Base-by-base conservation (phyloP, 1,140 invertebrate genomes). In the Psix sp. region DNA sequence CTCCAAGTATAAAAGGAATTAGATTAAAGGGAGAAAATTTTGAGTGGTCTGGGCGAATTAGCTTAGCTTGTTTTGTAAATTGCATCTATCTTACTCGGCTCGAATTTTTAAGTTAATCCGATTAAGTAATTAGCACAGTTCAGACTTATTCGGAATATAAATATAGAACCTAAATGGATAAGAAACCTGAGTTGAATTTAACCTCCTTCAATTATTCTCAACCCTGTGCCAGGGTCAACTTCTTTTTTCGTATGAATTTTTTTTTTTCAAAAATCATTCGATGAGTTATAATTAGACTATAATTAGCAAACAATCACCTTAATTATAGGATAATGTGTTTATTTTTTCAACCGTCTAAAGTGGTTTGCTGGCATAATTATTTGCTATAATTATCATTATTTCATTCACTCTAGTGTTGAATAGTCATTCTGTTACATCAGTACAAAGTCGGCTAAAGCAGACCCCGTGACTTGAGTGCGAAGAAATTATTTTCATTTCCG, bases 401-500 rank as follows among this genome's bases (percentile, higher is more conserved):
- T 24, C 21, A 24, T 4, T 7, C 3, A 24, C 21, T 24, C n/a
- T n/a, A n/a, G n/a, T n/a, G n/a, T n/a, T n/a, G n/a, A n/a, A n/a
- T n/a, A n/a, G n/a, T n/a, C n/a, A n/a, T n/a, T n/a, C n/a, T n/a
- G n/a, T n/a, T n/a, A n/a, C n/a, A n/a, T n/a, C n/a, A n/a, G n/a
- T n/a, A n/a, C n/a, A n/a, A n/a, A n/a, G n/a, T n/a, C n/a, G n/a
- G n/a, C 21, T 3, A 24, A 24, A 24, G 3, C 21, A 24, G 7
- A 24, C 7, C 21, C 7, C 21, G 21, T 4, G 21, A 24, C 21
- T 43, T 15, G 46, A 26, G 60, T 21, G 31, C 43, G 49, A 40
- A 65, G 49, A 65, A 54, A 66, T 56, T 66, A 66, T 66, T 66
- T 66, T 66, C 62, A 59, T 68, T 68, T 68, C 46, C 65, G 65